Evolutionary conservation across 2,113 vertebrate species (phyloP).

Genomic region (Monopterus albus): DNA sequence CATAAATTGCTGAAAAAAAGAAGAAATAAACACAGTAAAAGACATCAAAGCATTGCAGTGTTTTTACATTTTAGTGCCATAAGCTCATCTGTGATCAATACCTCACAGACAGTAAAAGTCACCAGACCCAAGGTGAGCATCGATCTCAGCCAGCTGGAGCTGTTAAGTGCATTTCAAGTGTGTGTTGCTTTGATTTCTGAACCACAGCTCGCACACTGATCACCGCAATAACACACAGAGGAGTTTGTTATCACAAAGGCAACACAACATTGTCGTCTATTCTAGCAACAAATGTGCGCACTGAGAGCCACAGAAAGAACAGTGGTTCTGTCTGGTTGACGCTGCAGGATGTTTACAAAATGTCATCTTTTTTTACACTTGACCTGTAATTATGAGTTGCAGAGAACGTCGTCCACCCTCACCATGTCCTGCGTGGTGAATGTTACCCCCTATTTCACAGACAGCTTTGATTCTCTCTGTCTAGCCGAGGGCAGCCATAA

Average conservation of each 20-base stretch:
- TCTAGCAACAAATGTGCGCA: neutral
- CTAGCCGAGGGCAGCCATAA: conserved; percentile 59
- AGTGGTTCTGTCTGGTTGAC: neutral
- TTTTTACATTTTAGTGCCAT: conserved; percentile 26
- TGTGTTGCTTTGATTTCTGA: conserved; percentile 44
- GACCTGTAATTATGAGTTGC: conserved; percentile 50
- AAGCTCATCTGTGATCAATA: conserved; percentile 55
- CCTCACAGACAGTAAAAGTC: conserved; percentile 54
- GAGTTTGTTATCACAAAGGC: conserved; percentile 34
- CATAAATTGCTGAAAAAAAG: no score
- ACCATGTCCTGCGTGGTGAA: conserved; percentile 50
- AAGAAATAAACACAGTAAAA: conserved; percentile 22
- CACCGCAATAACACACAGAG: conserved; percentile 1
- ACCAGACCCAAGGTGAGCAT: conserved; percentile 73
- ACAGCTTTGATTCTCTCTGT: conserved; percentile 57
- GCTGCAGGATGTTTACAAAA: conserved; percentile 50
- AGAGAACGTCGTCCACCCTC: conserved; percentile 18
- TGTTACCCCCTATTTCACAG: conserved; percentile 23
- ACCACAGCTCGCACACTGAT: conserved; percentile 28
- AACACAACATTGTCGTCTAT: conserved; percentile 9
- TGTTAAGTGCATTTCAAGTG: conserved; percentile 65
- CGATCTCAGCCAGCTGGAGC: conserved; percentile 52
- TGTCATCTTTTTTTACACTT: neutral
- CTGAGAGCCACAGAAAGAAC: conserved; percentile 18
- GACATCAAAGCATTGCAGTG: conserved; percentile 1